These are phyloP conservation scores for Gryllus bimaculatus DNA, from an alignment of 1,140 invertebrate genomes.

Conservation along the genomic window DNA sequence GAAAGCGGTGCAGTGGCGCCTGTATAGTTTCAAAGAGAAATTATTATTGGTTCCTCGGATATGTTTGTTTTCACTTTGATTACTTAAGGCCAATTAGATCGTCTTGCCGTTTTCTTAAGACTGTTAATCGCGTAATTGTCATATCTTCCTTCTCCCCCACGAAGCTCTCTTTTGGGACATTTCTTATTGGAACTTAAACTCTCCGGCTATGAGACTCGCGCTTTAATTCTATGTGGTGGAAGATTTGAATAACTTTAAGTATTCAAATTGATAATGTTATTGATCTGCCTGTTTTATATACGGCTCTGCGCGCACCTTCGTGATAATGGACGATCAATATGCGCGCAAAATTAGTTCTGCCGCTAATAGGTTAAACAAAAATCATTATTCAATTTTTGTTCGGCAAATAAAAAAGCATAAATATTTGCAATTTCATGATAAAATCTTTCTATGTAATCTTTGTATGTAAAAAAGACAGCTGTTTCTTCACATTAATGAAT, in stretches of 20 bases:
- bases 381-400: too few relatives aligned
- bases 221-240: neutral
- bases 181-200: neutral
- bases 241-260: neutral
- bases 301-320: too few relatives aligned
- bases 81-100: slow-evolving; percentile 1
- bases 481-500: too few relatives aligned
- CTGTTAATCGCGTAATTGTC: neutral
- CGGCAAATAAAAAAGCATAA: too few relatives aligned
- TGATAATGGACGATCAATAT: too few relatives aligned
- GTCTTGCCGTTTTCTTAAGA: neutral
- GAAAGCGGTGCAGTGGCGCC: neutral
- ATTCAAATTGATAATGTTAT: too few relatives aligned
- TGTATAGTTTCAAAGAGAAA: neutral
- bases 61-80: neutral
- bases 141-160: neutral
- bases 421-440: too few relatives aligned
- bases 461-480: too few relatives aligned
- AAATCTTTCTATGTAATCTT: too few relatives aligned
- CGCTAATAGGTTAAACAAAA: too few relatives aligned
- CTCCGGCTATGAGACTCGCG: neutral
- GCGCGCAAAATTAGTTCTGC: too few relatives aligned
- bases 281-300: too few relatives aligned
- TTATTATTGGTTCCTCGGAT: neutral
- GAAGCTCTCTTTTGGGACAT: neutral